These are phyloP conservation scores for Prionace glauca DNA, from an alignment of 2,797 vertebrate species.

Conservation along the genomic window DNA sequence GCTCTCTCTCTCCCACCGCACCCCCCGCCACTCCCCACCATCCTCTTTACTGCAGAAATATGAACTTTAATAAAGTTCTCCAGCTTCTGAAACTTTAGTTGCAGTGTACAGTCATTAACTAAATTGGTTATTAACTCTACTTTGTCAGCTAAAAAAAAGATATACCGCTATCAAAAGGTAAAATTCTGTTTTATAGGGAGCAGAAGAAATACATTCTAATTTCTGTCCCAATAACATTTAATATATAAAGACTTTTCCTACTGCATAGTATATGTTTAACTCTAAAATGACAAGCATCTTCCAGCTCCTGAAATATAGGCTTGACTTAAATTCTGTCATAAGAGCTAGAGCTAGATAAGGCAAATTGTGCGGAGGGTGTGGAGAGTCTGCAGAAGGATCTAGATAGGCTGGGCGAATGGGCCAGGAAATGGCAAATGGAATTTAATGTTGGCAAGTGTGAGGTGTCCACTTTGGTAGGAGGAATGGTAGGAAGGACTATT, in stretches of 20 bases:
- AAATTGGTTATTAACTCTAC: neutral
- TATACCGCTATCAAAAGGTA: neutral
- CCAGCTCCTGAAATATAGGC: neutral
- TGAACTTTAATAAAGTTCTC: neutral
- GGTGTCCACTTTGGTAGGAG: too few relatives aligned
- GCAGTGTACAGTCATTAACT: neutral
- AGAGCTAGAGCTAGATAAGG: too few relatives aligned
- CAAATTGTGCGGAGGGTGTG: too few relatives aligned
- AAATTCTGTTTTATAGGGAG: neutral
- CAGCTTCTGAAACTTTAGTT: neutral
- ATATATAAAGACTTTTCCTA: neutral
- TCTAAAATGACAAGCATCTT: neutral
- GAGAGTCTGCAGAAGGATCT: too few relatives aligned
- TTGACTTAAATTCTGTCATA: neutral
- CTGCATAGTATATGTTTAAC: neutral
- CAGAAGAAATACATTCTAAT: too few relatives aligned
- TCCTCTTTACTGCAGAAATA: neutral
- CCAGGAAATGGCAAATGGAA: too few relatives aligned
- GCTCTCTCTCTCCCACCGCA: too few relatives aligned
- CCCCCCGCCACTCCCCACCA: too few relatives aligned
- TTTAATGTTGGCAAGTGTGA: too few relatives aligned
- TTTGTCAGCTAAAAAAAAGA: neutral
- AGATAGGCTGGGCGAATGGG: too few relatives aligned
- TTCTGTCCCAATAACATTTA: neutral
- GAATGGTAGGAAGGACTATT: too few relatives aligned